Conservation (phyloP, 2,113 vertebrate genomes). For the Saiga tatarica region DNA sequence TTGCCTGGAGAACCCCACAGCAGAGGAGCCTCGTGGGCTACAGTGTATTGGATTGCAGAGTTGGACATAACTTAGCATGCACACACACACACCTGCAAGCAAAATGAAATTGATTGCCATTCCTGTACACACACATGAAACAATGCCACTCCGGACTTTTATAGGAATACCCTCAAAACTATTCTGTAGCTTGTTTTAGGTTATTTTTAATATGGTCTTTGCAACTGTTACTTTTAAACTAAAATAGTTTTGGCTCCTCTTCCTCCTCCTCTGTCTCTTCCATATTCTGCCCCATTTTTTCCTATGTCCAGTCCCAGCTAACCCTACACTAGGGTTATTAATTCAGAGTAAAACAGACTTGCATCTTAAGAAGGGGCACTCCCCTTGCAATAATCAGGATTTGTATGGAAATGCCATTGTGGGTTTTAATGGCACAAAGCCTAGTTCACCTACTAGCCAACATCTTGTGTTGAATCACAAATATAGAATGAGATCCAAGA, state of each 20-base stretch:
- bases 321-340: not conserved
- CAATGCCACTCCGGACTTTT: not conserved
- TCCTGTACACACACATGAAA: not conserved
- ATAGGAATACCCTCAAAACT: not conserved
- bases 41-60: not conserved
- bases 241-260: not conserved
- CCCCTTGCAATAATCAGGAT: slow-evolving; percentile 9
- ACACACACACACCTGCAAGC: not conserved
- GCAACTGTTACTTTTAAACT: not conserved
- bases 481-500: slow-evolving; percentile 59
- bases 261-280: not conserved
- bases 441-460: slow-evolving; percentile 51
- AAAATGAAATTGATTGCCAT: not conserved
- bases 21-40: not conserved
- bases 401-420: slow-evolving; percentile 45
- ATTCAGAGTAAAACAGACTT: slow-evolving; percentile 30
- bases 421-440: slow-evolving; percentile 46
- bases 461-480: slow-evolving; percentile 63
- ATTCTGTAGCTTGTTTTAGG: not conserved
- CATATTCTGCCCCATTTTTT: not conserved
- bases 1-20: not conserved
- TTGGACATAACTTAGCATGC: not conserved
- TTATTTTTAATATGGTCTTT: not conserved
- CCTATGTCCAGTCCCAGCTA: not conserved
- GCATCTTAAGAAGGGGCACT: not conserved